A percentile compares a stretch with the other conserved stretches of the same genome.
Evolutionary conservation across 2,797 vertebrate species (phyloP).

Genomic region (Galago senegalensis): DNA sequence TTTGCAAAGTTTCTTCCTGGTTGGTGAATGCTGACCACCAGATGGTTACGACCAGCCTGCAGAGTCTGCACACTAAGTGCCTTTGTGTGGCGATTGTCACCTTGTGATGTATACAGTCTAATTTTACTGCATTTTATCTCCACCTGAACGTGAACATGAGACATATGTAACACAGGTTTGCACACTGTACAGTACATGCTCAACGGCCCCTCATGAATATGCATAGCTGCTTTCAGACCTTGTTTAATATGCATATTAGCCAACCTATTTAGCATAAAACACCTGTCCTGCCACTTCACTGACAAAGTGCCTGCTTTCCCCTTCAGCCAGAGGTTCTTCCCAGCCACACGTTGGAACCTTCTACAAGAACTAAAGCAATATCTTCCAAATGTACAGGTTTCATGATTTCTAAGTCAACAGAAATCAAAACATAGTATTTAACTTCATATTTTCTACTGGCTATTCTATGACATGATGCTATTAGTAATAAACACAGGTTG

Average conservation of each 20-base stretch:
- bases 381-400: not conserved
- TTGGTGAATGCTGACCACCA: not conserved
- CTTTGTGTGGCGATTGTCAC: not conserved
- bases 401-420: not conserved
- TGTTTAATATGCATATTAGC: not conserved
- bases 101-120: not conserved
- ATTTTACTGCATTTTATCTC: not conserved
- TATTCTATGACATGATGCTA: not conserved
- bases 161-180: not conserved
- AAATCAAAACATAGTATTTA: not conserved
- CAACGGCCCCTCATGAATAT: not conserved
- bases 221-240: not conserved
- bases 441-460: not conserved
- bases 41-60: not conserved
- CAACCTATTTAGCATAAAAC: not conserved
- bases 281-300: not conserved
- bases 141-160: not conserved
- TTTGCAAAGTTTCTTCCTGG: not conserved
- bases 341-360: not conserved
- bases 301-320: not conserved
- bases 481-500: not conserved
- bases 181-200: not conserved
- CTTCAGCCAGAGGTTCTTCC: not conserved
- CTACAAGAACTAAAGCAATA: not conserved
- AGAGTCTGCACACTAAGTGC: not conserved